Evolutionary conservation across 2,888 invertebrate genomes (phyloP).

Genomic region (Unio delphinus): DNA sequence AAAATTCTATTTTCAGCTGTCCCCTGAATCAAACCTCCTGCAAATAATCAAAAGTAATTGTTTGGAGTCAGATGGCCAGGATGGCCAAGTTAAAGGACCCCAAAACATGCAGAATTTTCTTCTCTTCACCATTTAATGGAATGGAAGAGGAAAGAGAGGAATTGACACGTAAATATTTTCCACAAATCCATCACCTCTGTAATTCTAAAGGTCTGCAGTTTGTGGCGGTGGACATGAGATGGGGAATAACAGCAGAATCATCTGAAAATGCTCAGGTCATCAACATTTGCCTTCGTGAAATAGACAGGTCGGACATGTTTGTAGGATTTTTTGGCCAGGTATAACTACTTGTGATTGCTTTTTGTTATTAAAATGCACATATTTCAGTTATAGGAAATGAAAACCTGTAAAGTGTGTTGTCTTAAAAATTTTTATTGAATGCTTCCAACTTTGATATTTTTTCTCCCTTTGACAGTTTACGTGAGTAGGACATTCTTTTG

Average conservation of each 20-base stretch:
- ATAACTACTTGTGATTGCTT: constrained; percentile 1
- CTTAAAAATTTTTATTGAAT: too few relatives aligned
- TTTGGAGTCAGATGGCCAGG: neutral
- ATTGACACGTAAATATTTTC: constrained; percentile 64
- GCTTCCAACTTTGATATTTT: too few relatives aligned
- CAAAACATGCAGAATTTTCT: constrained; percentile 60
- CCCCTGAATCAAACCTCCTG: too few relatives aligned
- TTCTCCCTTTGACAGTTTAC: too few relatives aligned
- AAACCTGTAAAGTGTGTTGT: too few relatives aligned
- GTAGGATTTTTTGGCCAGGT: constrained; percentile 69
- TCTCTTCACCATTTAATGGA: constrained; percentile 70
- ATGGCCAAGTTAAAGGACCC: constrained; percentile 51
- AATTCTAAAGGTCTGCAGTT: constrained; percentile 61
- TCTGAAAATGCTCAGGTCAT: constrained; percentile 63
- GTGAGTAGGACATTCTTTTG: too few relatives aligned
- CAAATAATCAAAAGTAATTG: too few relatives aligned
- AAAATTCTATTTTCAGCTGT: too few relatives aligned
- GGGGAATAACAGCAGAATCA: constrained; percentile 68
- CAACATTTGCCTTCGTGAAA: constrained; percentile 64
- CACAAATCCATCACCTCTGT: constrained; percentile 62
- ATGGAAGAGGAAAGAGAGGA: constrained; percentile 70
- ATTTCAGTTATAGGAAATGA: too few relatives aligned
- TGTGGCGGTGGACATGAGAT: constrained; percentile 67
- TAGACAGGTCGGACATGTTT: constrained; percentile 67
- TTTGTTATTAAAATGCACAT: neutral